Evolutionary conservation across 1,140 invertebrate species (phyloP), one percentile per base, ranked within the genome.

Genomic region (Drosophila pachea): DNA sequence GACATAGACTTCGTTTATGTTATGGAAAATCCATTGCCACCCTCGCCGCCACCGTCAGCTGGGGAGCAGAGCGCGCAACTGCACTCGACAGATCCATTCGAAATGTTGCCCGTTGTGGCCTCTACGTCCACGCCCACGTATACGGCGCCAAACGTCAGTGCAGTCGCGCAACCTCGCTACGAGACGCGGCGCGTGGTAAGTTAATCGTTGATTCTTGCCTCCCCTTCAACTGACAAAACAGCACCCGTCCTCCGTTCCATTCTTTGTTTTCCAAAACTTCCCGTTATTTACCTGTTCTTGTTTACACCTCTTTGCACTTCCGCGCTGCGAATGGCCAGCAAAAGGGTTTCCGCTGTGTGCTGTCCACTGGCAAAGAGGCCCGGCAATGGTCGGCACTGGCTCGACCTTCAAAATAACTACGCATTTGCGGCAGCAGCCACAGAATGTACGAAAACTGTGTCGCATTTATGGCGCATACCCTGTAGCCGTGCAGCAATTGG

Each of bases 121-220:
- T 65, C 54, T 40, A 42, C 33, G 50, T 73, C 29, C 59, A 48
- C 14, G 54, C 33, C 16, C 45, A 56, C 40, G 40, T 14, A 36
- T 4, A 36, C 35, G 43, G 55, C 36, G 58, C 47, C 47, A 22
- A 22, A 22, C 22, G 16, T 33, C 31, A 54, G 42, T 45, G 49
- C 35, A 33, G 35, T 47, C 43, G 36, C 62, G 38, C 35, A 59
- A 33, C 79, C 73, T 12, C 69, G 79, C 1, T 84, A 84, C 50
- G 79, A 84, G 73, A 84, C 79, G 52, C 79, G 79, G 61, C 79
- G 79, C 76, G 79, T 86, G 79, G 79, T 84, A 79, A 84, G 79
- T 71, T 86, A 79, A 79, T 61, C 71, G 65, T 66, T 61, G 56
- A 75, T 65, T 64, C 50, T 67, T 50, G 29, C 56, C 54, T 12